These are phyloP conservation scores for Leptothorax acervorum DNA, from an alignment of 2,888 invertebrate species.

Conservation along the genomic window DNA sequence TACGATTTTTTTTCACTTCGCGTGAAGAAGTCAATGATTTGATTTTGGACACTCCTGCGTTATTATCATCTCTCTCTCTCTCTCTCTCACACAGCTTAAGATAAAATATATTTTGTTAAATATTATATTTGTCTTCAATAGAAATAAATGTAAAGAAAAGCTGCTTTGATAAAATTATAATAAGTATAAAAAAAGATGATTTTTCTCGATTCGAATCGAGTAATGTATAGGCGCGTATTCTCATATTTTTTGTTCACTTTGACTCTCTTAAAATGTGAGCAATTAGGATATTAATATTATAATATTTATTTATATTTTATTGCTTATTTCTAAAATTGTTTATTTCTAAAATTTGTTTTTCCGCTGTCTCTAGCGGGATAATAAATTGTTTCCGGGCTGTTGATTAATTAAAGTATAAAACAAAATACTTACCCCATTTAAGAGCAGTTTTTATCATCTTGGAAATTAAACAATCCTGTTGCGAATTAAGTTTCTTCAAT, in stretches of 20 bases:
- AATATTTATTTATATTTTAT: conserved; percentile 4
- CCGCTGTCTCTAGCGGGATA: not conserved
- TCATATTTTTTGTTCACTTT: not conserved
- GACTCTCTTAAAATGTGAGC: not conserved
- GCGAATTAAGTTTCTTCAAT: not conserved
- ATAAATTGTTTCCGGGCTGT: not conserved
- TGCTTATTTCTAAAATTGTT: not conserved
- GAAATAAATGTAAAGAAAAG: not conserved
- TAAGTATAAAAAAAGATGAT: not conserved
- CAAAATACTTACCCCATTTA: not conserved
- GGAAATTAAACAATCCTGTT: not conserved
- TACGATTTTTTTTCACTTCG: not conserved
- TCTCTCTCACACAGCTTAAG: not conserved
- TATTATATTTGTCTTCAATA: not conserved
- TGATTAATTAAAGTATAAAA: conserved; percentile 9
- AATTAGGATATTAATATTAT: not conserved
- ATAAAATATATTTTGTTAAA: not conserved
- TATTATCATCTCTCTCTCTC: not conserved
- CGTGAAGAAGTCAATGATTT: not conserved
- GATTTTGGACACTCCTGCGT: not conserved
- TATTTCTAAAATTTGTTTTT: not conserved
- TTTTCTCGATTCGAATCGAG: not conserved
- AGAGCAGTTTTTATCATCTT: not conserved
- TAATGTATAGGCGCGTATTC: not conserved
- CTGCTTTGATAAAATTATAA: not conserved